Evolutionary conservation across 2,888 invertebrate species (phyloP), one percentile per base, ranked within the genome.

Genomic region (Acronicta psi): DNA sequence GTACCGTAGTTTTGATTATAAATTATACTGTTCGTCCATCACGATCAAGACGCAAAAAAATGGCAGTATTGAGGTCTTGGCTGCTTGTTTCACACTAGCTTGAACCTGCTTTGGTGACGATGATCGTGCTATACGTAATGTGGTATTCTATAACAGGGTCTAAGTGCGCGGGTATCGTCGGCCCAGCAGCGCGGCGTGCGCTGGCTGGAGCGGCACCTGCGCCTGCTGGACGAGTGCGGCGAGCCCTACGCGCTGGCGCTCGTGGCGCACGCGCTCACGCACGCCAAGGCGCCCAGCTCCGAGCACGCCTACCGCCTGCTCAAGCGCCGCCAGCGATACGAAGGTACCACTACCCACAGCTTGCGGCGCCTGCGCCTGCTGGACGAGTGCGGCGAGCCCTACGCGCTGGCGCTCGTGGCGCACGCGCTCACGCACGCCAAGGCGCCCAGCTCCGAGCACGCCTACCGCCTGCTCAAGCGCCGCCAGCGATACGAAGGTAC

Each of bases 171-270:
- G 78, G 97, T 98, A 25, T 95, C 97, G 0, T 94, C 96, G 9
- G 97, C 98, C 0, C 96, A 97, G 66, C 96, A 96, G 69, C 95
- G 96, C 67, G 98, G 97, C 6, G 94, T 97, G 23, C 83, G 94
- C 25, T 99, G 97, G 96, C 94, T 99, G 62, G 98, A 98, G 87
- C 95, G 96, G 8, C 97, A 98, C 90, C 95, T 98, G 88, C 96
- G 96, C 71, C 94, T 97, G 68, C 88, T 98, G 51, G 95, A 96
- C 72, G 95, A 96, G 52, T 95, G 95, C 57, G 96, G 96, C 7
- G 96, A 96, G 73, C 96, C 98, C 0, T 98, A 97, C 88, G 97
- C 98, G 83, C 95, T 98, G 36, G 97, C 99, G 7, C 96, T 99
- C 41, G 97, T 98, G 0, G 97, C 99, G 0, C 98, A 98, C 88